Evolutionary conservation across 37 sponge, comb jelly and placozoan genomes (phyloP).

Genomic region (Ianthella basta): DNA sequence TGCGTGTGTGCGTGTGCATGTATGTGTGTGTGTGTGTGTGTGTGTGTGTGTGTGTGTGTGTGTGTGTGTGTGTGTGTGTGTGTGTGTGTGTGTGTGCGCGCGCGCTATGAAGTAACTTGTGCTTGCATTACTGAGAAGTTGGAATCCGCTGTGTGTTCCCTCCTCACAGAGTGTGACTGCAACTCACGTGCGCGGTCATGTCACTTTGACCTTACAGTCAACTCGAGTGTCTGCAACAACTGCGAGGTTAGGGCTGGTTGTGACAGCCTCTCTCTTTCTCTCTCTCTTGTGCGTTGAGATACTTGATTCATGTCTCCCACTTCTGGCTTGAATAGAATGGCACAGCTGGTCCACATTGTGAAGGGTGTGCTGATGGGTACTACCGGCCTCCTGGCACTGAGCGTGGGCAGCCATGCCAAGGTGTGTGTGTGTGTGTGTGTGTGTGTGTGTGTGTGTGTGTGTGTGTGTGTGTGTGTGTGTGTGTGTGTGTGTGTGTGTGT

Average conservation of each 20-base stretch:
- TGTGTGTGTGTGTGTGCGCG: too few species aligned
- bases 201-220: neutral
- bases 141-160: neutral
- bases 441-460: neutral
- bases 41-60: too few species aligned
- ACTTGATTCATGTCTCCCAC: neutral
- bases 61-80: too few species aligned
- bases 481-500: too few species aligned
- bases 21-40: neutral
- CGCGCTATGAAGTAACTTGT: too few species aligned
- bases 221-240: neutral
- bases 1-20: neutral
- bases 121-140: too few species aligned
- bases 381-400: neutral
- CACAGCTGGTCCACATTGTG: slow-evolving; percentile 19
- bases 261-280: too few species aligned
- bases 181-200: neutral
- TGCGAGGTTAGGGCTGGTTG: neutral
- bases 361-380: slow-evolving; percentile 4
- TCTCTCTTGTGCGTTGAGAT: neutral
- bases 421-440: neutral
- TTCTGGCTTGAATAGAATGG: neutral
- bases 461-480: neutral
- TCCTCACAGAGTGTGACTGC: slow-evolving; percentile 12
- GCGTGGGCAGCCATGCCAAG: neutral